Base-by-base conservation (phyloP, 2,888 invertebrate genomes). In the Acleris holmiana region DNA sequence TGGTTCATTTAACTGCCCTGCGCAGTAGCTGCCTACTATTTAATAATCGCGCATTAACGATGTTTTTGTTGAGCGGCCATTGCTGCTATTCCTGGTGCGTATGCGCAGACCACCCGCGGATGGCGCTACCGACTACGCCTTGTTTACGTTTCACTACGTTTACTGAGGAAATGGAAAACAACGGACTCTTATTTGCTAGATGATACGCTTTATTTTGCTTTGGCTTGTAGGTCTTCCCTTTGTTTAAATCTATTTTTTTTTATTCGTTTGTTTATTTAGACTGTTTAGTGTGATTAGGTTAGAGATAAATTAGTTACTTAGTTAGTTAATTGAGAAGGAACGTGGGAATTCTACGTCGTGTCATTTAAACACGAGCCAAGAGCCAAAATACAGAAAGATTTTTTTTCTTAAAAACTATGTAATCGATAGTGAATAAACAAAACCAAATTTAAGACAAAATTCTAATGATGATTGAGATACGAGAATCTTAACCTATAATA, bases 41-140 rank as follows among this genome's bases (percentile, higher is more conserved):
- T 89, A 88, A 89, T 88, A 90, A 88, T 86, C 88, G 74, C 71
- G 72, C 83, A 84, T 89, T 87, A 89, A 91, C 88, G 85, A 88
- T 88, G 91, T 90, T 91, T 90, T 91, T 88, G 89, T 87, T 89
- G 84, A 83, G 81, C 84, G 77, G 81, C 78, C 75, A 79, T 80
- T 75, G 79, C 72, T 73, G 84, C 82, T 91, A 91, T 91, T 91
- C 90, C 73, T 78, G 89, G 82, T 80, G 80, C 79, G 80, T 76
- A 69, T 63, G 80, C 82, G 84, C 83, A 66, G 91, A 90, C 91
- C 91, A 91, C 91, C 91, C 88, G 83, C 77, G 78, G 72, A 71
- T 68, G 80, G 82, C 82, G 84, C 83, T 83, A 78, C 73, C 70
- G 73, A 63, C 64, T 67, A 61, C 59, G 58, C 61, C 61, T 57